Evolutionary conservation across 2,888 invertebrate species (phyloP).

Genomic region (Epicampocera succincta): DNA sequence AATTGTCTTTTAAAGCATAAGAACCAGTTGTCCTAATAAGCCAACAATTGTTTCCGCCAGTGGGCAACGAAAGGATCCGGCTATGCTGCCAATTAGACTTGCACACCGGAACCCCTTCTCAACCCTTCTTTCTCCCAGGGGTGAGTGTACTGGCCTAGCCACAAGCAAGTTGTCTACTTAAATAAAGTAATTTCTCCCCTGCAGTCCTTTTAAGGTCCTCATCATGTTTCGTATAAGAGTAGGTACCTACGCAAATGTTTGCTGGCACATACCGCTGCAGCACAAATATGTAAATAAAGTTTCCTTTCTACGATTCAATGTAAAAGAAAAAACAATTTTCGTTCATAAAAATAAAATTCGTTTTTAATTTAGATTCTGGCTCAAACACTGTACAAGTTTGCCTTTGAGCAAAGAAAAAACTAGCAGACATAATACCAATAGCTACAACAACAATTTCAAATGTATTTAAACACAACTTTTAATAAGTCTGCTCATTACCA

Average conservation of each 20-base stretch:
- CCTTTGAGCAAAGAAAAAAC: neutral
- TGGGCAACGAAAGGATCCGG: no score
- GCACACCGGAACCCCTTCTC: no score
- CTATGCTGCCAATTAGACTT: no score
- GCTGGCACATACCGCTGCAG: neutral
- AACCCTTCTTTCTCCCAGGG: no score
- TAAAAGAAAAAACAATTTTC: constrained; percentile 22
- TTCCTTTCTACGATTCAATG: constrained; percentile 6
- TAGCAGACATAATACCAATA: constrained; percentile 8
- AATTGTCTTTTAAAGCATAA: no score
- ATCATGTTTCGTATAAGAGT: no score
- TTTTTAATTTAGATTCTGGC: constrained; percentile 11
- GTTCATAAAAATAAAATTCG: constrained; percentile 1
- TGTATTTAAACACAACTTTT: constrained; percentile 54
- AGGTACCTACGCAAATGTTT: neutral
- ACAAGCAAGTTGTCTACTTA: no score
- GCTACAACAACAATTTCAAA: constrained; percentile 7
- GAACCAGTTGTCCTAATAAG: no score
- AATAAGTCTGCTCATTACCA: constrained; percentile 67
- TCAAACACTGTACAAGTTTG: neutral
- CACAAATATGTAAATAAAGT: neutral
- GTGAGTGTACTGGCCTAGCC: no score
- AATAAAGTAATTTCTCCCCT: no score
- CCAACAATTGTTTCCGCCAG: no score
- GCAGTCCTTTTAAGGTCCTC: no score